Evolutionary conservation across 2,113 vertebrate species (phyloP).

Genomic region (Ciconia maguari): DNA sequence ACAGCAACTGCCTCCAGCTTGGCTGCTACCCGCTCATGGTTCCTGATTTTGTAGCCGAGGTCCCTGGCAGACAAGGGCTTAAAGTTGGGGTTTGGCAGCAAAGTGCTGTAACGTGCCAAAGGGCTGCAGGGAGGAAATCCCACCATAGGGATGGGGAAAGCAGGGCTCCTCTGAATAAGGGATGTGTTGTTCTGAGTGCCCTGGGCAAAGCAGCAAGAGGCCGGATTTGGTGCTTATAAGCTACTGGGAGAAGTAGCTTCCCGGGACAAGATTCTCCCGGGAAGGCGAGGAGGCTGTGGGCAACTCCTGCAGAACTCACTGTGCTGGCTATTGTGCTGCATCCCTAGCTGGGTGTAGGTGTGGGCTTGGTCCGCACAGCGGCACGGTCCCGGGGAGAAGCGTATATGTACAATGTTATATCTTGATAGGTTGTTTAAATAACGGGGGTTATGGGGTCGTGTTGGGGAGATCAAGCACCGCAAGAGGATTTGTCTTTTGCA

Average conservation of each 20-base stretch:
- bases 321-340: accelerated
- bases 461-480: neutral
- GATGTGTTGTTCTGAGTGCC: accelerated
- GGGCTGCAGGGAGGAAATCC: neutral
- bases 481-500: neutral
- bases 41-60: accelerated
- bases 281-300: neutral
- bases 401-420: accelerated
- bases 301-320: neutral
- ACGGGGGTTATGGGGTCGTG: neutral
- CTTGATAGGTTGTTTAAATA: accelerated
- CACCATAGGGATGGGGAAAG: accelerated
- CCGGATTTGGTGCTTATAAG: neutral
- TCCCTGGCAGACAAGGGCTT: neutral
- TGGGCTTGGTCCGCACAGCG: neutral
- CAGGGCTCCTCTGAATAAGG: neutral
- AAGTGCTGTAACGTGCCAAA: neutral
- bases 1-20: neutral
- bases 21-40: neutral
- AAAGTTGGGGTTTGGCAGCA: neutral
- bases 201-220: accelerated
- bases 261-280: neutral
- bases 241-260: neutral
- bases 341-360: accelerated
- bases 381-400: neutral